phyloP scores from a whole-genome alignment of 2,113 vertebrate species.

The Burhinus bistriatus region DNA sequence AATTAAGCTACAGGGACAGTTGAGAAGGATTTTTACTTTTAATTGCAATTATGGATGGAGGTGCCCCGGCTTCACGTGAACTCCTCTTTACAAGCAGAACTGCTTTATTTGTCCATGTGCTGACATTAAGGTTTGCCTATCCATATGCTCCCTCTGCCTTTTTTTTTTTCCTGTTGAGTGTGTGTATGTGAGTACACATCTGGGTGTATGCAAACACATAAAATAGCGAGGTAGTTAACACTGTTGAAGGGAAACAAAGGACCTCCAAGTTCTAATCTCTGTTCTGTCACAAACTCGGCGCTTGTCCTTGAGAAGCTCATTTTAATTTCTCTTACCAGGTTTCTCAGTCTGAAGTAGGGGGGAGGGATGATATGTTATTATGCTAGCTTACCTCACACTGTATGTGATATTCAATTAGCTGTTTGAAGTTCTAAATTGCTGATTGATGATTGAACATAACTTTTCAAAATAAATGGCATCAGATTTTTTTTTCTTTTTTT shows the following conservation, averaged over 20 bases:
- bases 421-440: constrained; percentile 5
- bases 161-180: background rate
- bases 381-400: background rate
- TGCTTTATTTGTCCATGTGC: background rate
- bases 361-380: background rate
- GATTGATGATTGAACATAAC: background rate
- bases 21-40: background rate
- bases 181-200: background rate
- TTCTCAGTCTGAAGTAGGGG: background rate
- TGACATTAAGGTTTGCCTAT: background rate
- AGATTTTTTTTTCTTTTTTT: background rate
- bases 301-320: background rate
- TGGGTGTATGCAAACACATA: background rate
- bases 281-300: background rate
- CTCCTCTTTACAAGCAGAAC: background rate
- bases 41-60: background rate
- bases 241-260: background rate
- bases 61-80: background rate
- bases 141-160: background rate
- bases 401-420: background rate
- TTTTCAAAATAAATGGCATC: background rate
- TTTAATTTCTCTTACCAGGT: background rate
- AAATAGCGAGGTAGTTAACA: background rate
- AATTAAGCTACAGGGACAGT: background rate
- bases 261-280: background rate